These are phyloP conservation scores for Eleutherodactylus coqui DNA, from an alignment of 2,797 vertebrate species.

Conservation along the genomic window DNA sequence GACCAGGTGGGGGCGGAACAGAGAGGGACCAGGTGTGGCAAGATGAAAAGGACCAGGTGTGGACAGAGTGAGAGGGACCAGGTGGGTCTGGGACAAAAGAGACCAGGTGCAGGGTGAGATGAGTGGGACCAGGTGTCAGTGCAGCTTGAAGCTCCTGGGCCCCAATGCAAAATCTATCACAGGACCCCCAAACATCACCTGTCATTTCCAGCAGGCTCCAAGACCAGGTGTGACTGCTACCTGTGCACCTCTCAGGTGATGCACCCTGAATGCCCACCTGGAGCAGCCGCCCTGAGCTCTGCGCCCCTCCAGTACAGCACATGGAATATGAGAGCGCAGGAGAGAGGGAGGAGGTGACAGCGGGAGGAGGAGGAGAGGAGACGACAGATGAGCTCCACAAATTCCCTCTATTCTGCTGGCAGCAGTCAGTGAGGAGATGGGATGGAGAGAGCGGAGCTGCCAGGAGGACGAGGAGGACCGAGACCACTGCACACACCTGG, in stretches of 20 bases:
- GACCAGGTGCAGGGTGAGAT: too few species aligned
- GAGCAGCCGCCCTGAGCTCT: neutral
- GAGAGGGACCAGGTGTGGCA: too few species aligned
- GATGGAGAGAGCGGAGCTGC: neutral
- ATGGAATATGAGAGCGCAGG: neutral
- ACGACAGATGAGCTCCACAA: neutral
- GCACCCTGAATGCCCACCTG: neutral
- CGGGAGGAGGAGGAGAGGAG: neutral
- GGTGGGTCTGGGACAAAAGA: too few species aligned
- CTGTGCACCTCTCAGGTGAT: neutral
- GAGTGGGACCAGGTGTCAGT: too few species aligned
- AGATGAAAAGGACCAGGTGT: too few species aligned
- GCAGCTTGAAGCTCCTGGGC: too few species aligned
- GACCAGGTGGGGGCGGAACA: too few species aligned
- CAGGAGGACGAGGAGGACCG: neutral
- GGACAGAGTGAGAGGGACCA: too few species aligned
- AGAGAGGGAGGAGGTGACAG: neutral
- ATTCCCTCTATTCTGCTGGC: neutral
- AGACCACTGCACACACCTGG: neutral
- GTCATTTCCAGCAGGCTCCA: neutral
- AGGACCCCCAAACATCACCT: too few species aligned
- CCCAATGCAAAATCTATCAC: too few species aligned
- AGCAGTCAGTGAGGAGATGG: slow-evolving; percentile 21
- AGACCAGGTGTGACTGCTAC: neutral
- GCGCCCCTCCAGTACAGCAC: neutral